A percentile compares a stretch with the other conserved stretches of the same genome.
Conservation (phyloP, 2,888 invertebrate genomes). For the Sphaerophoria taeniata region DNA sequence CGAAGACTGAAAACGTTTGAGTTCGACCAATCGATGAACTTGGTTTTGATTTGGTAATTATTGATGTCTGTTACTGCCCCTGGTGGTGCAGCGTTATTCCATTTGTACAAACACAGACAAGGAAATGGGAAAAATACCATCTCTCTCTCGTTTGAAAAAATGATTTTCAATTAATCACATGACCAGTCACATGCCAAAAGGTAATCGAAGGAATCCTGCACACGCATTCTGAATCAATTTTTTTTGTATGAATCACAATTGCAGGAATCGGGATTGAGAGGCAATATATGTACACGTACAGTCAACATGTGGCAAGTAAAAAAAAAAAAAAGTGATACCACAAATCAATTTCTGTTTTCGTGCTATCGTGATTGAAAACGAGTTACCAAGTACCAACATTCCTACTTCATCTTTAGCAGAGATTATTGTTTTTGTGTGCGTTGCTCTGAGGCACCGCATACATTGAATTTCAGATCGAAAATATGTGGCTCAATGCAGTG, state of each 20-base stretch:
- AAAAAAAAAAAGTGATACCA: conserved; percentile 32
- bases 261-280: no score
- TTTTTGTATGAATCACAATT: background rate
- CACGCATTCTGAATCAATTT: conserved; percentile 56
- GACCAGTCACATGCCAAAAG: conserved; percentile 68
- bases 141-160: conserved; percentile 27
- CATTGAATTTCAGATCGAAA: conserved; percentile 66
- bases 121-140: background rate
- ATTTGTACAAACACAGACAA: conserved; percentile 7
- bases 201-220: conserved; percentile 67
- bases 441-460: conserved; percentile 35
- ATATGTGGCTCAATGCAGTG: conserved; percentile 54
- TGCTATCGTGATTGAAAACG: conserved; percentile 3
- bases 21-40: conserved; percentile 7
- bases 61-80: background rate
- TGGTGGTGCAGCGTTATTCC: conserved; percentile 25
- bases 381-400: background rate
- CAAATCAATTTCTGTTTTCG: conserved; percentile 52
- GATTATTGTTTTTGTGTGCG: no score
- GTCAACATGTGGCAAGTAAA: conserved; percentile 43
- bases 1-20: conserved; percentile 1
- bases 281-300: background rate
- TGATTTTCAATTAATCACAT: conserved; percentile 72
- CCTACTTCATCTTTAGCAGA: no score
- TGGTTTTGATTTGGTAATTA: background rate